Conservation (phyloP, 2,797 vertebrate genomes). For the Poecilia picta region DNA sequence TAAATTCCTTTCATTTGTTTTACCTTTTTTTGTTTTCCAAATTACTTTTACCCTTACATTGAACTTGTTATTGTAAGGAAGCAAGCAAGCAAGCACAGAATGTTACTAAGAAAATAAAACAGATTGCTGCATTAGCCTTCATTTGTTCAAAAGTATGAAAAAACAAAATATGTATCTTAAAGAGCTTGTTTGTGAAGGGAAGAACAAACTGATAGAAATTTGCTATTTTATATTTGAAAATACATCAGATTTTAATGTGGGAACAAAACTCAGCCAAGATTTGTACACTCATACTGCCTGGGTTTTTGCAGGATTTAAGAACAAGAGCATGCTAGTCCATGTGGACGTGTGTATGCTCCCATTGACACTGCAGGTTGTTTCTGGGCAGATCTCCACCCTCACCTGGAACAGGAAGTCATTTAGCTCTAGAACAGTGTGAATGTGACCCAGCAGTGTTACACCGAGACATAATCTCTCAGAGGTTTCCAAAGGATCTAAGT, state of each 20-base stretch:
- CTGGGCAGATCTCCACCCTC: not conserved
- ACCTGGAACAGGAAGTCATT: not conserved
- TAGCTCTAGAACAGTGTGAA: not conserved
- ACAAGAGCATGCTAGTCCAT: not conserved
- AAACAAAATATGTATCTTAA: not conserved
- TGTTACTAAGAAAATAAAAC: not conserved
- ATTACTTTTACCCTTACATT: not conserved
- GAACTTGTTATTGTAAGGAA: not conserved
- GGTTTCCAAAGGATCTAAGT: not conserved
- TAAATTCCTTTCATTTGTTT: not conserved
- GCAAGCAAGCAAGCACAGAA: not conserved
- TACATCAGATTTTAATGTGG: not conserved
- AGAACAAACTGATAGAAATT: not conserved
- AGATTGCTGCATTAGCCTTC: not conserved
- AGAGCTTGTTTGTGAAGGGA: not conserved
- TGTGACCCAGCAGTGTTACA: not conserved
- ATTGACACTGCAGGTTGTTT: not conserved
- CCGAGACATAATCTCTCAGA: not conserved
- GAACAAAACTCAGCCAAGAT: too few relatives aligned
- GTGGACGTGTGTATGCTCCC: not conserved
- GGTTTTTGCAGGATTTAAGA: too few relatives aligned
- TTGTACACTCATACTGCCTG: not conserved
- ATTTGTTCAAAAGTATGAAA: not conserved
- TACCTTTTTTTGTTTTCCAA: not conserved
- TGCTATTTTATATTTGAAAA: not conserved